Evolutionary conservation across 2,797 vertebrate genomes (phyloP).

Genomic region (Amblyraja radiata): DNA sequence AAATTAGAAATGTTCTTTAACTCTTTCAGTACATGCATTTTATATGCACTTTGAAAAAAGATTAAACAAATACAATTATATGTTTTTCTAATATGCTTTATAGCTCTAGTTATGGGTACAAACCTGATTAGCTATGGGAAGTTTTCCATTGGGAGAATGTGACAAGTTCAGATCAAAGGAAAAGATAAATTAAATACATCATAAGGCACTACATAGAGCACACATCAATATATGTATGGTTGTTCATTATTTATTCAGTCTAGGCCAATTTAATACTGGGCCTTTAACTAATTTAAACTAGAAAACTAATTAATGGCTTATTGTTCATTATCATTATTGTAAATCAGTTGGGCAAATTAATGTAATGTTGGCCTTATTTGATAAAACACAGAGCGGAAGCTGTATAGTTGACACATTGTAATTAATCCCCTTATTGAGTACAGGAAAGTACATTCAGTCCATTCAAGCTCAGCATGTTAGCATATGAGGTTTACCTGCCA

Average conservation of each 20-base stretch:
- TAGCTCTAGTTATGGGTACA: neutral
- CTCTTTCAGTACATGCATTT: neutral
- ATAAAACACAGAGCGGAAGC: neutral
- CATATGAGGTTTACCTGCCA: neutral
- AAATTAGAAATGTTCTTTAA: neutral
- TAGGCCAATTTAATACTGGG: neutral
- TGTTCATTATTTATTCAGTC: slow-evolving; percentile 19
- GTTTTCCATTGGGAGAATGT: neutral
- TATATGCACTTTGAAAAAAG: neutral
- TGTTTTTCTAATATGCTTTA: neutral
- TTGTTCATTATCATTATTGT: neutral
- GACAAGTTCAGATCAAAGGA: slow-evolving; percentile 16
- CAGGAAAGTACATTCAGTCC: neutral
- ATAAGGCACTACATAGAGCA: neutral
- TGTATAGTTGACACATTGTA: neutral
- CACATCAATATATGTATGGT: neutral
- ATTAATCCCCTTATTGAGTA: neutral
- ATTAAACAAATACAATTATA: neutral
- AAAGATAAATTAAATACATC: neutral
- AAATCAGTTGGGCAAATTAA: neutral
- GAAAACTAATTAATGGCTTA: neutral
- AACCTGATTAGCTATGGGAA: neutral
- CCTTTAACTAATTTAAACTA: slow-evolving; percentile 7
- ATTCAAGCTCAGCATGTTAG: neutral
- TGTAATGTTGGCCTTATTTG: neutral